Evolutionary conservation across 2,797 vertebrate genomes (phyloP).

Genomic region (Coccyzus lansbergi): DNA sequence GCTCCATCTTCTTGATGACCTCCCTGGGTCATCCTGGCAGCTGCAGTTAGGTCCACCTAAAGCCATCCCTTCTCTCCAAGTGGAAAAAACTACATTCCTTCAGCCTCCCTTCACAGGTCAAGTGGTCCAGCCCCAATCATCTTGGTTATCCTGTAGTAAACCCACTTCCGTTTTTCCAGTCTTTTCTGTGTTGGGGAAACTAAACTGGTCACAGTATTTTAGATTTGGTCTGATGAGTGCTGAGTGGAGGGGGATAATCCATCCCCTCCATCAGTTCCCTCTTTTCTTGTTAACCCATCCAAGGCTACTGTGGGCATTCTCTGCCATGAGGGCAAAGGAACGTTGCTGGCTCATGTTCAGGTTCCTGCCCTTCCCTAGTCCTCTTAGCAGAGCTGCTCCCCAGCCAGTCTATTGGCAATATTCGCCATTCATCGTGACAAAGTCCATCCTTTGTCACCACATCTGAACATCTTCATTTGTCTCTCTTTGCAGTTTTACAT

Average conservation of each 20-base stretch:
- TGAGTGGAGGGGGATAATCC: not conserved
- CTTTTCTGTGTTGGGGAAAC: not conserved
- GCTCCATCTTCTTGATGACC: not conserved
- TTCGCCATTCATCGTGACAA: not conserved
- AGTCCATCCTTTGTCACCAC: not conserved
- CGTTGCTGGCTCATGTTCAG: fast-evolving
- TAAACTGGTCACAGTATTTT: not conserved
- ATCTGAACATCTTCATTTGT: not conserved
- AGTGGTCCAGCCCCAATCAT: not conserved
- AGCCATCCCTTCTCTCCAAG: not conserved
- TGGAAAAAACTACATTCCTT: not conserved
- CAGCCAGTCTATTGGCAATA: not conserved
- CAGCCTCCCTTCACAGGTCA: not conserved
- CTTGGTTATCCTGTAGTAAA: not conserved
- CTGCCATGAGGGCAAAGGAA: not conserved
- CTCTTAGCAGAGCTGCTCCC: not conserved
- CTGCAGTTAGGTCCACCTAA: not conserved
- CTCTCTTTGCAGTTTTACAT: not conserved
- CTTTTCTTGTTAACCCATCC: not conserved
- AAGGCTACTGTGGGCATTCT: not conserved
- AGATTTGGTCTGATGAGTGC: not conserved
- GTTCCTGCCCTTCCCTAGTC: not conserved
- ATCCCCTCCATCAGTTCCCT: not conserved
- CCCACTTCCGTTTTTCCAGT: no score
- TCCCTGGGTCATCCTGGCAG: not conserved